These are phyloP conservation scores for Leptinotarsa juncta DNA, from an alignment of 2,888 invertebrate species.

Conservation along the genomic window DNA sequence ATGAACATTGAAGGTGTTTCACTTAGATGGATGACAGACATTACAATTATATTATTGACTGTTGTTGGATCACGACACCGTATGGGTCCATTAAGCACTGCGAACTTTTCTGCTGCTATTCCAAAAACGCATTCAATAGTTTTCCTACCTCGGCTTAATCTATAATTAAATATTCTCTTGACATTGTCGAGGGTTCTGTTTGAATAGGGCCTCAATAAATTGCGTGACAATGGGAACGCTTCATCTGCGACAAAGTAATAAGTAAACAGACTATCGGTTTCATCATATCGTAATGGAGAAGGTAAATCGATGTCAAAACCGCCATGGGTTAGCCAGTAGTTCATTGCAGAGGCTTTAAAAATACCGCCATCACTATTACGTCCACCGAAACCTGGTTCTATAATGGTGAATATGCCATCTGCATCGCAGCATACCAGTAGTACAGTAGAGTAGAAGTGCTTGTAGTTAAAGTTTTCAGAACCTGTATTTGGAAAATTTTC, in stretches of 20 bases:
- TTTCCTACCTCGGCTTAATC: constrained; percentile 4
- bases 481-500: background rate
- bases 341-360: too few species aligned
- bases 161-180: constrained; percentile 1
- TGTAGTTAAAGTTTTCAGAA: background rate
- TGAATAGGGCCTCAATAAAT: constrained; percentile 12
- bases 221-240: constrained; percentile 11
- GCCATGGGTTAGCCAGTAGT: too few species aligned
- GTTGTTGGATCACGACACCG: constrained; percentile 1
- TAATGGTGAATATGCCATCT: too few species aligned
- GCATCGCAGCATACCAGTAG: too few species aligned
- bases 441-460: background rate
- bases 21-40: too few species aligned
- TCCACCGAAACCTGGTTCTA: too few species aligned
- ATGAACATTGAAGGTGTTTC: too few species aligned
- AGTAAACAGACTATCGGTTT: background rate
- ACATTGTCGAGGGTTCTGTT: constrained; percentile 1
- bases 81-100: constrained; percentile 5
- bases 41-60: background rate
- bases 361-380: too few species aligned
- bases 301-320: too few species aligned
- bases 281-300: background rate
- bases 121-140: constrained; percentile 10
- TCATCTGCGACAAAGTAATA: background rate
- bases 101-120: constrained; percentile 11